Evolutionary conservation across 1,140 invertebrate genomes (phyloP), one percentile per base, ranked within the genome.

Genomic region (Diuraphis noxia): DNA sequence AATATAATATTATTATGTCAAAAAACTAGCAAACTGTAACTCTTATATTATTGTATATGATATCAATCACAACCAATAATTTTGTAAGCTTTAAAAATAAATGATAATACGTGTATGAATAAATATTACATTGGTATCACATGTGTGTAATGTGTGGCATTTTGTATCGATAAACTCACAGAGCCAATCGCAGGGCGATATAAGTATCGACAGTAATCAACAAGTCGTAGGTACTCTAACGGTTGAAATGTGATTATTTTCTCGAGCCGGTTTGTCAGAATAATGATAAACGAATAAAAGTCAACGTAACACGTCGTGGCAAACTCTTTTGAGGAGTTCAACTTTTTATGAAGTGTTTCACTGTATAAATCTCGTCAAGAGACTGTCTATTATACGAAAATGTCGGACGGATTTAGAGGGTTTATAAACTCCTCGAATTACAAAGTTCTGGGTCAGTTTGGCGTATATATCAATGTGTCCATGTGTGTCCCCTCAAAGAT

Each of bases 311-410:
- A 43, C 40, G 40, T 30, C 0, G 43, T 21, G 46, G 36, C 41
- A 49, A 86, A 36, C 43, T 49, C 3, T 86, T 49, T 25, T 34
- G 21, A 36, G n/a, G 49, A 86, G 34, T 43, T 84, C 40, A 43
- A 84, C 40, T 86, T 86, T 86, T 86, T 49, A 52, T 36, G 84
- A 36, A 86, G 43, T 86, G 7, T 52, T 86, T 86, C 30, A 86
- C 46, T 86, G 36, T 52, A 38, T 86, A 86, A 86, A 52, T 86
- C 84, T 86, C 84, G 84, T 52, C 43, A 52, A 52, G 84, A 23
- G 84, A 52, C 43, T 86, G 84, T 86, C 43, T 86, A 86, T 86
- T 86, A 86, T 86, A 52, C 84, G 43, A 86, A 86, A 86, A 86
- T 52, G 84, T 49, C n/a, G 2, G 43, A 52, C 34, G 43, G 84